phyloP scores from a whole-genome alignment of 2,797 vertebrate genomes.

The Semotilus atromaculatus region DNA sequence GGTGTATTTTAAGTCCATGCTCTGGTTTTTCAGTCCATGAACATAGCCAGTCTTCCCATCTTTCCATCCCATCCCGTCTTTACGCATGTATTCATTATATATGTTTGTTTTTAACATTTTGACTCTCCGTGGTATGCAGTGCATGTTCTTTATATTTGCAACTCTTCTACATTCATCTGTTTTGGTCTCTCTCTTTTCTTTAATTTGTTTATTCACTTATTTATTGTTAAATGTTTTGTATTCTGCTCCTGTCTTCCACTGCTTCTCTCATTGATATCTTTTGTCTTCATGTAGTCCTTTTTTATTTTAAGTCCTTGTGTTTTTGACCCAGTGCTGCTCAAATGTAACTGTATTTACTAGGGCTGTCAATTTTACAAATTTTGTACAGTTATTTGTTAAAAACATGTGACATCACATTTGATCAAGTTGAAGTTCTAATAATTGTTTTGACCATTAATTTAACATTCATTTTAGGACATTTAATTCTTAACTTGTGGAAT shows the following conservation, averaged over 20 bases:
- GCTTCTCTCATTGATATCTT: background rate
- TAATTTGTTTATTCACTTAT: background rate
- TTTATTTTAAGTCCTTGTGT: slow-evolving; percentile 11
- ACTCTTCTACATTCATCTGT: background rate
- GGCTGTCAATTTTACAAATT: background rate
- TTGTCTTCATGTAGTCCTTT: background rate
- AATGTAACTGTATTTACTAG: background rate
- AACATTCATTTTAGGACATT: background rate
- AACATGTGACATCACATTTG: background rate
- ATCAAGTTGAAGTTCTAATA: background rate
- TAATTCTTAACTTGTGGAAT: background rate
- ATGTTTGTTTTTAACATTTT: slow-evolving; percentile 18
- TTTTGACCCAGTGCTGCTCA: background rate
- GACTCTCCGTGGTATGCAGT: background rate
- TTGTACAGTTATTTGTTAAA: background rate
- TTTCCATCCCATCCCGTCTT: no score
- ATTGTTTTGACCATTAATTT: background rate
- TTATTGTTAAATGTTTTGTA: background rate
- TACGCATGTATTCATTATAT: slow-evolving; percentile 31
- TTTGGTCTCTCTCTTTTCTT: background rate
- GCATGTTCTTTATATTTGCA: slow-evolving; percentile 27
- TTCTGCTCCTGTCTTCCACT: background rate
- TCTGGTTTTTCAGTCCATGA: slow-evolving; percentile 10
- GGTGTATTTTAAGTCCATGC: slow-evolving; percentile 16
- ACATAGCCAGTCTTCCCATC: background rate